Evolutionary conservation across 1,140 invertebrate genomes (phyloP), one percentile per base, ranked within the genome.

Genomic region (Heliothis virescens): DNA sequence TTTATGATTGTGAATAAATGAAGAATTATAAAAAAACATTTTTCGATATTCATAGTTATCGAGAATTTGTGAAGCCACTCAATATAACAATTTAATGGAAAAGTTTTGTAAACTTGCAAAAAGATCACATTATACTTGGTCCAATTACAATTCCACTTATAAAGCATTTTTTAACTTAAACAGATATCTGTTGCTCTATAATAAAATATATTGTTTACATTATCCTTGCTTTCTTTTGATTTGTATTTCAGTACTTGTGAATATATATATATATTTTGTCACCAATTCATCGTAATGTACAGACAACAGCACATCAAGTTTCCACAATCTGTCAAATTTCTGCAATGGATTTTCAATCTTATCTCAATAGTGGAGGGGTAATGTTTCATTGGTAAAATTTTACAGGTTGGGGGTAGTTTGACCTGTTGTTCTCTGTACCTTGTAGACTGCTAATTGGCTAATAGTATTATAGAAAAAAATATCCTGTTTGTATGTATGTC

Each of bases 401-500:
- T n/a, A n/a, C n/a, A n/a, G n/a, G n/a, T n/a, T n/a, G n/a, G n/a
- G n/a, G n/a, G n/a, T n/a, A n/a, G n/a, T n/a, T n/a, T n/a, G n/a
- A n/a, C n/a, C n/a, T n/a, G n/a, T n/a, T n/a, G n/a, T n/a, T n/a
- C n/a, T n/a, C n/a, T n/a, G n/a, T n/a, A n/a, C n/a, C n/a, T n/a
- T n/a, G n/a, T n/a, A n/a, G n/a, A 26, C 18, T 13, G 11, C 1
- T 16, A 57, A n/a, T 26, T 29, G 21, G 57, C 1, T 59, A 11
- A 7, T 3, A 12, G n/a, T 26, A 59, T 26, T 26, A 26, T 59
- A 59, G 11, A 59, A 12, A 13, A 10, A 59, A 26, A 26, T 13
- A 2, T 59, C 21, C 26, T 59, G 21, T 57, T 57, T 57, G 63
- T 67, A 67, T 18, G 63, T 69, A 69, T 12, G 4, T n/a, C 26